phyloP scores from a whole-genome alignment of 2,113 vertebrate genomes.

The Petroica traversi region DNA sequence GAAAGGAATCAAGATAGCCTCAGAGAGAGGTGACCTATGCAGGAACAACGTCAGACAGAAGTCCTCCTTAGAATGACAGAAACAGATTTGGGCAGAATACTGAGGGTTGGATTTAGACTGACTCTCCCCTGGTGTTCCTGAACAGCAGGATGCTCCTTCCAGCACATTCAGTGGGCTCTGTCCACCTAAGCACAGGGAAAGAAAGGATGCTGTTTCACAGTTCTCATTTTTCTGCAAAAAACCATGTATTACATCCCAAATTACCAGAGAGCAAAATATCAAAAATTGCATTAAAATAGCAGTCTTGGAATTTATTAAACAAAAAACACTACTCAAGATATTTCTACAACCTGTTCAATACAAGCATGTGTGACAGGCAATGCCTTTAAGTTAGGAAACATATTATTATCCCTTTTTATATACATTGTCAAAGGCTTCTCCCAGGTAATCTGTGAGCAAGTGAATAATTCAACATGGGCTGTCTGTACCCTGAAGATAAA shows the following conservation, averaged over 20 bases:
- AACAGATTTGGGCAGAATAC: background rate
- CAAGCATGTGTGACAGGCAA: background rate
- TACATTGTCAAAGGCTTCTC: background rate
- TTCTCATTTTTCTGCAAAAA: background rate
- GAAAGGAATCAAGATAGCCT: background rate
- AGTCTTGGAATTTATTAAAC: background rate
- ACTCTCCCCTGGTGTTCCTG: background rate
- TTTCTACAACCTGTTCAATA: background rate
- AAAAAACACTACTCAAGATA: background rate
- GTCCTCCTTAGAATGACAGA: background rate
- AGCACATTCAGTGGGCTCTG: background rate
- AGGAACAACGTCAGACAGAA: background rate
- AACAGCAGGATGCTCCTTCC: background rate
- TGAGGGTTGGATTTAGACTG: background rate
- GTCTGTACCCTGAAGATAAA: background rate
- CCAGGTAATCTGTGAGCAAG: background rate
- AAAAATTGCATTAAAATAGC: background rate
- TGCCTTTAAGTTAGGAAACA: background rate
- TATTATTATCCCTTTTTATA: background rate
- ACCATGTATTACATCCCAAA: background rate
- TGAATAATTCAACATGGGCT: background rate
- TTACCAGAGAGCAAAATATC: background rate
- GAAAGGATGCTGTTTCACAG: background rate
- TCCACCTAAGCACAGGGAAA: background rate
- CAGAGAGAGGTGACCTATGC: background rate